phyloP scores from a whole-genome alignment of 2,888 invertebrate genomes.

The Agriopis leucophaearia region DNA sequence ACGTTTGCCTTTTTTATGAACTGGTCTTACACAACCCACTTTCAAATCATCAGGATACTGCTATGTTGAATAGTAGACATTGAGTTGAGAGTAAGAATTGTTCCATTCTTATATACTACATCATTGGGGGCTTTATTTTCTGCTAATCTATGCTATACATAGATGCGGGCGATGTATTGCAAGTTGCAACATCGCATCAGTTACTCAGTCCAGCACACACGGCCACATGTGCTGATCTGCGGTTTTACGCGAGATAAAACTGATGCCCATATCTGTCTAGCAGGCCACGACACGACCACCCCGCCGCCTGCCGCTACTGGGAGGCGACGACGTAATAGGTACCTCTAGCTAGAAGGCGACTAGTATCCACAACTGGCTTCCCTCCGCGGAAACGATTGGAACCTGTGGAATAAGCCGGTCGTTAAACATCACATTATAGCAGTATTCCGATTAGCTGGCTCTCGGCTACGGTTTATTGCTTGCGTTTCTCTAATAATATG shows the following conservation, averaged over 20 bases:
- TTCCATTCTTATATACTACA: too few relatives aligned
- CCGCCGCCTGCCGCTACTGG: constrained; percentile 43
- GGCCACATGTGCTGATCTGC: constrained; percentile 56
- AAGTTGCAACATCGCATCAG: constrained; percentile 40
- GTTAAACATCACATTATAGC: constrained; percentile 60
- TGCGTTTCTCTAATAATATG: constrained; percentile 57
- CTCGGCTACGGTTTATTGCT: constrained; percentile 61
- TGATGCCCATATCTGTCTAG: constrained; percentile 54
- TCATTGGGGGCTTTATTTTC: constrained; percentile 8
- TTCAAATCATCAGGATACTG: too few relatives aligned
- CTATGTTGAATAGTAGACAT: too few relatives aligned
- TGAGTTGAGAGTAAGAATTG: too few relatives aligned
- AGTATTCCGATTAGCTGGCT: constrained; percentile 61
- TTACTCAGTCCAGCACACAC: constrained; percentile 61
- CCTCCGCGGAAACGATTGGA: constrained; percentile 37
- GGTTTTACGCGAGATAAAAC: constrained; percentile 53
- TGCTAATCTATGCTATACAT: constrained; percentile 33
- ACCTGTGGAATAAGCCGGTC: constrained; percentile 46
- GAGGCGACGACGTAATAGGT: constrained; percentile 1
- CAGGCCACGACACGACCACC: constrained; percentile 45
- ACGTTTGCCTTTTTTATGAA: too few relatives aligned
- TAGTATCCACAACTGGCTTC: constrained; percentile 15
- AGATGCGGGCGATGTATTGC: constrained; percentile 50
- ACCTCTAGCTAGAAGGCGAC: not conserved
- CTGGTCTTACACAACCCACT: too few relatives aligned